A percentile compares a stretch with the other conserved stretches of the same genome.
phyloP scores from a whole-genome alignment of 2,113 vertebrate genomes.

The Peromyscus maniculatus region DNA sequence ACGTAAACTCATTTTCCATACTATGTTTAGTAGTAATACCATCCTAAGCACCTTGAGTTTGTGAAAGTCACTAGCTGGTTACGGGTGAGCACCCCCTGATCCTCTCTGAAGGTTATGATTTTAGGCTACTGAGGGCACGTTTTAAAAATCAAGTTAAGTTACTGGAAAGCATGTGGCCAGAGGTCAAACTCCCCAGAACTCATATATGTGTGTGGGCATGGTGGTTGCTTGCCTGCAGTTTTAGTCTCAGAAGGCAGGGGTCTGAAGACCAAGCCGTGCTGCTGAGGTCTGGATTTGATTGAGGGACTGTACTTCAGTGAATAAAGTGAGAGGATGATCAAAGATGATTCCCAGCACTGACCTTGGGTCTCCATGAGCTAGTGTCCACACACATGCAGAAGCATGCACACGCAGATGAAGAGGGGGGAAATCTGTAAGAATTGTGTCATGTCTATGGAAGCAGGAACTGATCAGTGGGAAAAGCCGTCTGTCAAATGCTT shows the following conservation, averaged over 20 bases:
- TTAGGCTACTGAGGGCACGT: not conserved
- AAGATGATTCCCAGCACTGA: not conserved
- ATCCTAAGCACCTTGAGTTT: not conserved
- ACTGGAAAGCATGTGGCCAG: too few species aligned
- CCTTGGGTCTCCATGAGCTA: too few species aligned
- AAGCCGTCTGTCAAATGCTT: not conserved
- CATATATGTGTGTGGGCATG: not conserved
- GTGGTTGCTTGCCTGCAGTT: not conserved
- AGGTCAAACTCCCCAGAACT: not conserved
- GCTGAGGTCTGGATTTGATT: not conserved
- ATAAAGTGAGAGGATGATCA: too few species aligned
- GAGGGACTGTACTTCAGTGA: not conserved
- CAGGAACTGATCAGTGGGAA: not conserved
- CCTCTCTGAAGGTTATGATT: not conserved
- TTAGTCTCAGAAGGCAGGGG: not conserved
- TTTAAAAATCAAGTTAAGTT: not conserved
- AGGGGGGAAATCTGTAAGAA: not conserved
- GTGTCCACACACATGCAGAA: not conserved
- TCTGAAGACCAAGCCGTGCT: not conserved
- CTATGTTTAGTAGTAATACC: not conserved
- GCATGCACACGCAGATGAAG: not conserved
- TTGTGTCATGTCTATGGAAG: not conserved
- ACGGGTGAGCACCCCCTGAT: not conserved
- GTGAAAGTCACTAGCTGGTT: not conserved
- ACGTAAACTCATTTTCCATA: not conserved